Evolutionary conservation across 2,888 invertebrate species (phyloP), one percentile per base, ranked within the genome.

Genomic region (Azorinus chamasolen): DNA sequence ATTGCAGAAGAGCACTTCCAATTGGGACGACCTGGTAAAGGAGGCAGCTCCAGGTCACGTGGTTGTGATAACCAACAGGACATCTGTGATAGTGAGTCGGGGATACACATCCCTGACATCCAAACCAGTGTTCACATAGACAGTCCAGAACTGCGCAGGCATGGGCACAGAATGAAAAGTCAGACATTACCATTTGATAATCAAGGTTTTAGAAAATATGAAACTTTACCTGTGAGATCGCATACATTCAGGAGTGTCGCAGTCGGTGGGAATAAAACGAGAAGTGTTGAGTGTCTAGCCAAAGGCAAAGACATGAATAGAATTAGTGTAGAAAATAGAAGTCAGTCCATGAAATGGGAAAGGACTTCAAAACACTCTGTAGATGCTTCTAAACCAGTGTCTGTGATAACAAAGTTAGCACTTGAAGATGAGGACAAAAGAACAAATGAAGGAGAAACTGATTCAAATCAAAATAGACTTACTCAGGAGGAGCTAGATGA

Each of bases 1-100:
- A 89, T 89, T 54, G 85, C 83, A 25, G 89, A 89, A 62, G 89
- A 89, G 65, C 73, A 69, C 20, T 80, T 76, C n/a, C 64, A 73
- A n/a, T 22, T 62, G 0, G 70, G 70, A 18, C 32, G 32, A 32
- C 32, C 32, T 32, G 32, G 32, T 4, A 32, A 32, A 32, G 32
- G 5, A 4, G 10, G 32, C 10, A 32, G 32, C 10, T 32, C 32
- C 32, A 32, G 10, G 32, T 32, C 32, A 32, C 32, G 70, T 51
- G 73, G 63, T 55, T 46, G 62, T 62, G 78, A 72, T 48, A 68
- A 59, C n/a, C 72, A 72, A n/a, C 53, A 74, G 22, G 12, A 32
- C 58, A 64, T 45, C 48, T 66, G 75, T 73, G 85, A 85, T 55
- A 70, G 55, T 48, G 80, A 80, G 27, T 73, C 73, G 1, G 80